A percentile compares a stretch with the other conserved stretches of the same genome.
phyloP scores from a whole-genome alignment of 1,140 invertebrate genomes.

The Plutomurus gul region DNA sequence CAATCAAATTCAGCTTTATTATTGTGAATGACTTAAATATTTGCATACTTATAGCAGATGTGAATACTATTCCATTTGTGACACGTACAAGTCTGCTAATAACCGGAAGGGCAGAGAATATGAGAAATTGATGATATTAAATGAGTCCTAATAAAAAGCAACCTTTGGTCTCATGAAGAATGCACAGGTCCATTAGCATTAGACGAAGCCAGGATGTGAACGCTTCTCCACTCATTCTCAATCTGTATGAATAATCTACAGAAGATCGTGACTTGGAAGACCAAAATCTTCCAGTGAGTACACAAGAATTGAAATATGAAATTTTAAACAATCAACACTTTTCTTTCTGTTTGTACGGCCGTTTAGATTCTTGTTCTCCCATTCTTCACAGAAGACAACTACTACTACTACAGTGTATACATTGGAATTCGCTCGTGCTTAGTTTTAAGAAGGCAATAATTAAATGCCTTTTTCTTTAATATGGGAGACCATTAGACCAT shows the following conservation, averaged over 20 bases:
- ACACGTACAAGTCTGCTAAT: no score
- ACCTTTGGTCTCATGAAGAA: constrained; percentile 19
- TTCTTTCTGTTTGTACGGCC: not conserved
- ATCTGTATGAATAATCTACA: constrained; percentile 8
- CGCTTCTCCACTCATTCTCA: not conserved
- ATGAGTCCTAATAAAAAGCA: constrained; percentile 18
- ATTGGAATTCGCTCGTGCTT: not conserved
- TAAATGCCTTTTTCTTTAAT: not conserved
- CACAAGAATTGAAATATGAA: constrained; percentile 12
- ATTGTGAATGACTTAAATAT: not conserved
- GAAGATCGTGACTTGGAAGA: constrained; percentile 9
- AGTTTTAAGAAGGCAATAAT: not conserved
- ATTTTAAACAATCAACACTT: constrained; percentile 23
- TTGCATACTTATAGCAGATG: not conserved
- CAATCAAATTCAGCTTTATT: constrained; percentile 7
- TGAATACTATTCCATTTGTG: no score
- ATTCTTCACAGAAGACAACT: not conserved
- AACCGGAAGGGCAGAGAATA: not conserved
- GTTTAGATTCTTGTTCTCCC: no score
- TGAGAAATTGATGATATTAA: constrained; percentile 6
- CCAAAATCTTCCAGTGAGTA: not conserved
- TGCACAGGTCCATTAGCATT: not conserved
- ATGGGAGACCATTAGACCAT: not conserved
- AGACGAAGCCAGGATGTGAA: not conserved
- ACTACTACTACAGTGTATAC: not conserved